These are phyloP conservation scores for Gambelia wislizenii DNA, from an alignment of 2,797 vertebrate genomes.

Conservation along the genomic window DNA sequence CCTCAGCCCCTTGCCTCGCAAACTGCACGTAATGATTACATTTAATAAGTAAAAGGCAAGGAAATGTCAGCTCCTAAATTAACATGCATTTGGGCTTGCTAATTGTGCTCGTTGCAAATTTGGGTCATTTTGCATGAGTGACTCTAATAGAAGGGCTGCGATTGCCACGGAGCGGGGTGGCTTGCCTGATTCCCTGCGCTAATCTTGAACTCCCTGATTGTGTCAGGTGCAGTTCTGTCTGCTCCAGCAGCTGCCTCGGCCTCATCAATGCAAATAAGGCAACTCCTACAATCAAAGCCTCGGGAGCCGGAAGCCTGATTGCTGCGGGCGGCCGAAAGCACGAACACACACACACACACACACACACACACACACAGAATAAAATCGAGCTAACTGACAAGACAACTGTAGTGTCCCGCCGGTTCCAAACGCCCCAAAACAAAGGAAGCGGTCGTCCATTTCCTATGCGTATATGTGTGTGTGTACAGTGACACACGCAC, in stretches of 20 bases:
- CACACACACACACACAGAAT: conserved; percentile 72
- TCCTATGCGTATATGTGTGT: not conserved
- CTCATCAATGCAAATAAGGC: conserved; percentile 92
- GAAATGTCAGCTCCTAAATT: conserved; percentile 73
- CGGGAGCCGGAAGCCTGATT: conserved; percentile 79
- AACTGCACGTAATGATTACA: conserved; percentile 61
- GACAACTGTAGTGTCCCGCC: conserved; percentile 67
- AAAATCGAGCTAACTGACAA: conserved; percentile 81
- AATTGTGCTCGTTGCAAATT: conserved; percentile 80
- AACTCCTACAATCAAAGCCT: conserved; percentile 82
- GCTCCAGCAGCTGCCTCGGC: conserved; percentile 83
- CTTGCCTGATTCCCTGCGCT: conserved; percentile 75
- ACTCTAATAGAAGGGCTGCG: conserved; percentile 72
- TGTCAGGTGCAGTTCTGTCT: conserved; percentile 80
- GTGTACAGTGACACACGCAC: too few species aligned
- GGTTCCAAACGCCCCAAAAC: conserved; percentile 64
- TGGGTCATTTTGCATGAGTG: conserved; percentile 86
- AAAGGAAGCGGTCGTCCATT: conserved; percentile 27
- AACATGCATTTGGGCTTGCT: conserved; percentile 78
- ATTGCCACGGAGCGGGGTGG: conserved; percentile 65
- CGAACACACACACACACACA: conserved; percentile 72
- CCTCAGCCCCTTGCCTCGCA: conserved; percentile 33
- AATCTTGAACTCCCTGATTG: conserved; percentile 77
- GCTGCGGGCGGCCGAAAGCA: conserved; percentile 79
- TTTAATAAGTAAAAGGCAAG: conserved; percentile 75